Conservation (phyloP, 2,888 invertebrate genomes). For the Bombyx huttoni region DNA sequence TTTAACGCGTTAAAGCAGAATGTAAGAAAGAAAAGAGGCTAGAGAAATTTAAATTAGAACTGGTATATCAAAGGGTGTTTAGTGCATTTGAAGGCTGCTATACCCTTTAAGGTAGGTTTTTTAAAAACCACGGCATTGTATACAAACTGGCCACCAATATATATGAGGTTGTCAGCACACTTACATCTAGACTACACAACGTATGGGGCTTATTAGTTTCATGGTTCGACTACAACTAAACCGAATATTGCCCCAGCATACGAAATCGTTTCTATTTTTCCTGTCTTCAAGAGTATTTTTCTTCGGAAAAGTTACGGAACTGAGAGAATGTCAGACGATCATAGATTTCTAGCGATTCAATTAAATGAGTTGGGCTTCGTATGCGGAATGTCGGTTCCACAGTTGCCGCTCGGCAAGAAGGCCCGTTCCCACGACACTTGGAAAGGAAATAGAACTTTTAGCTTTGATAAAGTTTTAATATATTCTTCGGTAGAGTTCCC, state of each 20-base stretch:
- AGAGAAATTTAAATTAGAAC: no score
- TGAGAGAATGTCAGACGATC: conserved; percentile 1
- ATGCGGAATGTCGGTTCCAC: conserved; percentile 16
- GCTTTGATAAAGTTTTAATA: conserved; percentile 72
- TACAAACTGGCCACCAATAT: no score
- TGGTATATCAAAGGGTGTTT: no score
- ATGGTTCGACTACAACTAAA: no score
- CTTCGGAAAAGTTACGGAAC: neutral
- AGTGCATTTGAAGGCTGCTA: no score
- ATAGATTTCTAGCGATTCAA: conserved; percentile 10
- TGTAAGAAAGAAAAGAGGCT: no score
- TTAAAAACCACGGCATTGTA: no score
- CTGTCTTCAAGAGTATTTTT: neutral
- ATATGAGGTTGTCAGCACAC: no score
- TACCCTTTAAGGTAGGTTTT: no score
- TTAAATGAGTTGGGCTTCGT: conserved; percentile 22
- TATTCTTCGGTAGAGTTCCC: conserved; percentile 63
- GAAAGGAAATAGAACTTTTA: conserved; percentile 57
- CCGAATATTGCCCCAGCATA: neutral
- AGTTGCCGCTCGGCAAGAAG: conserved; percentile 13
- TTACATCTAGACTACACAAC: no score
- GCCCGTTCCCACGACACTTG: conserved; percentile 29
- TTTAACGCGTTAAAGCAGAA: no score
- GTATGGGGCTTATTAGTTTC: no score
- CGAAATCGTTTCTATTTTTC: neutral